Base-by-base conservation (phyloP, 1,140 invertebrate genomes). In the Listronotus oregonensis region DNA sequence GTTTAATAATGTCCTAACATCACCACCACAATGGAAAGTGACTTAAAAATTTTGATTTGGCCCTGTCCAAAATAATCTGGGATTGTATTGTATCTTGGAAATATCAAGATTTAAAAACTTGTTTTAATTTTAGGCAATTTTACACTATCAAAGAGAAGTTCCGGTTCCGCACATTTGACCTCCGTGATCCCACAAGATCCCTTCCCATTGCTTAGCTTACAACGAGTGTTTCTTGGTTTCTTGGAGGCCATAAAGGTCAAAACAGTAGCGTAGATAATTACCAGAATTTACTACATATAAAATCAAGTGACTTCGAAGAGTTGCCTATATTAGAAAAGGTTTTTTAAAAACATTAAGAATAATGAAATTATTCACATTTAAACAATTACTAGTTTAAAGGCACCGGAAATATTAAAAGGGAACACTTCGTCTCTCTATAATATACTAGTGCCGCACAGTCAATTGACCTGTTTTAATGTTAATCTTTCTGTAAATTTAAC, bases 41-140 rank as follows among this genome's bases (percentile, higher is more conserved):
- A 50, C 49, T 39, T 43, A 50, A 21, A 51, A 51, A 61, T 40
- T 39, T 10, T 18, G 44, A 50, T 51, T 50, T 39, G 15, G 15
- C 31, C n/a, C 50, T 39, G 50, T 52, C 15, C 21, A 59, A 64
- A 49, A 49, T 15, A 42, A 18, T 27, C 40, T 52, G 27, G 17
- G 14, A 64, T 64, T 64, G 61, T 64, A 15, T 56, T 31, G n/a
- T n/a, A n/a, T n/a, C n/a, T n/a, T 8, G 11, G 31, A 56, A 64
- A 55, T 34, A 14, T 11, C 14, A 40, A 64, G 43, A 49, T 47
- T 64, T 64, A 56, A 64, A 64, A 64, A 64, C 61, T 64, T 56
- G 61, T 64, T 64, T 64, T 40, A 42, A 64, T 64, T 64, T 64
- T 56, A 32, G 61, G 51, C 51, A 56, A 56, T 64, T 64, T 61